Evolutionary conservation across 1,140 invertebrate species (phyloP), one percentile per base, ranked within the genome.

Genomic region (Listronotus bonariensis): DNA sequence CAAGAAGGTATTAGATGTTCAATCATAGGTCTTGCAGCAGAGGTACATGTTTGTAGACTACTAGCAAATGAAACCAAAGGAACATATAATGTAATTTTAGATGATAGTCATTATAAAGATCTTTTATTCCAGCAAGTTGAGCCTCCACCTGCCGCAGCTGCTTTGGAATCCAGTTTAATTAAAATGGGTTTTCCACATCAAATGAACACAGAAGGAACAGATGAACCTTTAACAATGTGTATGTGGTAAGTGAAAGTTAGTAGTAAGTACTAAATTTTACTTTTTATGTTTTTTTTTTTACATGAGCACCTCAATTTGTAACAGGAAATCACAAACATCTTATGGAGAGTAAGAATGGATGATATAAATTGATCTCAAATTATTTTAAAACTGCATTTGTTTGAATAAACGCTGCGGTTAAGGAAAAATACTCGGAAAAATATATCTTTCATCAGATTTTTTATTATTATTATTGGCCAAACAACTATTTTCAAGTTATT

Each of bases 131-230:
- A 85, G 18, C 91, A 95, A 74, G 88, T 97, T 15, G 87, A 92
- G 74, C 97, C 97, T 38, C 95, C 95, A 34, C 88, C 94, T 11
- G 89, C 93, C 11, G 88, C 89, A 34, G 84, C 87, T 36, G 87
- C 87, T 54, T 80, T 93, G 70, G 91, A 94, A 72, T 88, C 92
- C 26, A 91, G 91, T 8, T 84, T 95, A 3, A 91, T 96, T 18
- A 93, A 93, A 82, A 95, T 96, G 91, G 93, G 93, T n/a, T 96
- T 96, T 77, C 91, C 91, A 36, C 90, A 92, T 82, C 84, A 87
- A 61, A 82, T 84, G 42, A 73, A 75, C n/a, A 78, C 79, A 34
- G 84, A 85, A 68, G 82, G 81, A 52, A 84, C 84, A 56, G 87
- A 91, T 66, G 86, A 88, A 31, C 85, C 87, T 4, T 83, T 92